phyloP scores from a whole-genome alignment of 2,113 vertebrate species.

The Centrocercus urophasianus region DNA sequence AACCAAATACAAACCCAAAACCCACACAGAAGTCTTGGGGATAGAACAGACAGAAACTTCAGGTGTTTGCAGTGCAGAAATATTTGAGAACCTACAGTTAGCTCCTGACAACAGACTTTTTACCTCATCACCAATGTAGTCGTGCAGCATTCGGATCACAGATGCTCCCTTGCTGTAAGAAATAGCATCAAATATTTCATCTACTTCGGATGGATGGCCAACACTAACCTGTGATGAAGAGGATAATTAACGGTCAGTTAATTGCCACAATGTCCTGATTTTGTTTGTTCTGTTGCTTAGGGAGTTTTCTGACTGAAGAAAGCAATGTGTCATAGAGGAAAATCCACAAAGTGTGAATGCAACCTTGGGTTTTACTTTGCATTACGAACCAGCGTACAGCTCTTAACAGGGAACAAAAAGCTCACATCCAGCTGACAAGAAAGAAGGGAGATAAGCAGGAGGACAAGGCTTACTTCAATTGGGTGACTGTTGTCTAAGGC shows the following conservation, averaged over 20 bases:
- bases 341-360: neutral
- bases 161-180: conserved; percentile 99
- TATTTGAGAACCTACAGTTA: neutral
- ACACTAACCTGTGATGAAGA: conserved; percentile 87
- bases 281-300: neutral
- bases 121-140: conserved; percentile 98
- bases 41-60: rapidly evolving
- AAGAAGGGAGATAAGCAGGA: neutral
- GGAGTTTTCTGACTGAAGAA: neutral
- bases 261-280: neutral
- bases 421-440: neutral
- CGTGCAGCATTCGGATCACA: conserved; percentile 97
- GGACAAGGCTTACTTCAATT: conserved; percentile 85
- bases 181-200: conserved; percentile 98
- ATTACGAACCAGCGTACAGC: rapidly evolving
- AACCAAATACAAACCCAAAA: too few species aligned
- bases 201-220: conserved; percentile 96
- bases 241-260: neutral
- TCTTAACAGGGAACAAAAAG: neutral
- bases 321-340: neutral
- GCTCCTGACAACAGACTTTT: neutral
- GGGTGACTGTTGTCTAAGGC: conserved; percentile 98
- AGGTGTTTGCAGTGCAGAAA: neutral
- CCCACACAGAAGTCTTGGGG: neutral
- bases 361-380: neutral